Percentiles rank a stretch among this genome's conserved stretches.
Evolutionary conservation across 2,888 invertebrate species (phyloP).

Genomic region (Creontiades dilutus): DNA sequence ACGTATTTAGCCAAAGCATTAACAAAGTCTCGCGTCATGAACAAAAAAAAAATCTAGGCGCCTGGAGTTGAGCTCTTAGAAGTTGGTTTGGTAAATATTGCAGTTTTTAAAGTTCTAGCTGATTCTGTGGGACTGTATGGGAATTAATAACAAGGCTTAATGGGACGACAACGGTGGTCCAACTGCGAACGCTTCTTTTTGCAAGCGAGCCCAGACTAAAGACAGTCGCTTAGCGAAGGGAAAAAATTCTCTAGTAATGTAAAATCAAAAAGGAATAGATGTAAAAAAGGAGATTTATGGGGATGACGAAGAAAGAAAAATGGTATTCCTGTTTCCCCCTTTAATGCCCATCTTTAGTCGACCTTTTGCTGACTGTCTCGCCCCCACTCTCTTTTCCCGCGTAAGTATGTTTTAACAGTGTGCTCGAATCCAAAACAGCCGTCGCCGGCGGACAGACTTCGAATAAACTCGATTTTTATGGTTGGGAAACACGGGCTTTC

Average conservation of each 20-base stretch:
- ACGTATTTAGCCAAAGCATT: slow-evolving; percentile 15
- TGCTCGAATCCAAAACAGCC: slow-evolving; percentile 11
- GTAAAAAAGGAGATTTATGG: slow-evolving; percentile 1
- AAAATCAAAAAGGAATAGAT: slow-evolving; percentile 19
- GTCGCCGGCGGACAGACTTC: slow-evolving; percentile 21
- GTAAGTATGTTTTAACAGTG: slow-evolving; percentile 36
- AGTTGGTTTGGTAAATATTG: background rate
- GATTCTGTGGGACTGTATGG: background rate
- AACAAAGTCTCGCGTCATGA: background rate
- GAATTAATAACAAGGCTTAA: slow-evolving; percentile 28
- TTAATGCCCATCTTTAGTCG: background rate
- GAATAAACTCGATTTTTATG: slow-evolving; percentile 41
- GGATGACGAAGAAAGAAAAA: slow-evolving; percentile 19
- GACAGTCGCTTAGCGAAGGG: slow-evolving; percentile 6
- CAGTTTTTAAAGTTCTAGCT: slow-evolving; percentile 8
- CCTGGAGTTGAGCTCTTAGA: background rate
- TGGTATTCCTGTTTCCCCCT: slow-evolving; percentile 4
- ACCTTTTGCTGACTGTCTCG: slow-evolving; percentile 1
- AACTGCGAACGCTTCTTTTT: slow-evolving; percentile 6
- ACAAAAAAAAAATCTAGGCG: background rate
- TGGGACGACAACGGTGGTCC: slow-evolving; percentile 28
- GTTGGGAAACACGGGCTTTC: background rate
- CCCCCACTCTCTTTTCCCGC: slow-evolving; percentile 5
- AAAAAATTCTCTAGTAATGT: background rate
- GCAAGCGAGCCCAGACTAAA: background rate